A percentile compares a stretch with the other conserved stretches of the same genome.
phyloP scores from a whole-genome alignment of 2,888 invertebrate species.

The Parasteatoda lunata region DNA sequence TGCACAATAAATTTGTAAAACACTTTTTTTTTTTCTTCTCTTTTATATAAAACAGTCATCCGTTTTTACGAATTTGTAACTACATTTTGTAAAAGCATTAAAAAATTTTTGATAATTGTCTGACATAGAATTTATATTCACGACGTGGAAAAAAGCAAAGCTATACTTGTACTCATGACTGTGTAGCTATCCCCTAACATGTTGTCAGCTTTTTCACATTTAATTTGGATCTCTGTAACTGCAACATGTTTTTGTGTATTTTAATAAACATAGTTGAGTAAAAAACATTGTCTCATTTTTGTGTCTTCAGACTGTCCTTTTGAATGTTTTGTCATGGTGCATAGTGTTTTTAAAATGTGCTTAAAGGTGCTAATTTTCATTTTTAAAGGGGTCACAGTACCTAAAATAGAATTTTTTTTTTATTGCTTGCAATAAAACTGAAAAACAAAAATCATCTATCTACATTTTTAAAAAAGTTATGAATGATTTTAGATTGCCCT shows the following conservation, averaged over 20 bases:
- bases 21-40: conserved; percentile 40
- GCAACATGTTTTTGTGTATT: conserved; percentile 67
- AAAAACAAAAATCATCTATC: no score
- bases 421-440: no score
- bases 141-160: conserved; percentile 33
- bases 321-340: no score
- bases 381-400: no score
- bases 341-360: no score
- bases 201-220: conserved; percentile 62
- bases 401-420: no score
- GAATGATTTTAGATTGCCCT: no score
- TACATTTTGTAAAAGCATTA: conserved; percentile 55
- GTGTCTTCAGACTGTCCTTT: not conserved
- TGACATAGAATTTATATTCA: conserved; percentile 56
- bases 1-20: conserved; percentile 24
- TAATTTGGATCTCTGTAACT: conserved; percentile 62
- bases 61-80: conserved; percentile 64
- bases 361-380: no score
- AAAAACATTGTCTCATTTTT: conserved; percentile 16
- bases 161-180: conserved; percentile 59
- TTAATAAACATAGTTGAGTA: conserved; percentile 67
- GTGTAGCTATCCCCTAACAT: conserved; percentile 57
- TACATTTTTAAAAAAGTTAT: no score
- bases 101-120: conserved; percentile 62
- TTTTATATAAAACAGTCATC: conserved; percentile 49